phyloP scores from a whole-genome alignment of 1,140 invertebrate genomes.

The Leptinotarsa defecta region DNA sequence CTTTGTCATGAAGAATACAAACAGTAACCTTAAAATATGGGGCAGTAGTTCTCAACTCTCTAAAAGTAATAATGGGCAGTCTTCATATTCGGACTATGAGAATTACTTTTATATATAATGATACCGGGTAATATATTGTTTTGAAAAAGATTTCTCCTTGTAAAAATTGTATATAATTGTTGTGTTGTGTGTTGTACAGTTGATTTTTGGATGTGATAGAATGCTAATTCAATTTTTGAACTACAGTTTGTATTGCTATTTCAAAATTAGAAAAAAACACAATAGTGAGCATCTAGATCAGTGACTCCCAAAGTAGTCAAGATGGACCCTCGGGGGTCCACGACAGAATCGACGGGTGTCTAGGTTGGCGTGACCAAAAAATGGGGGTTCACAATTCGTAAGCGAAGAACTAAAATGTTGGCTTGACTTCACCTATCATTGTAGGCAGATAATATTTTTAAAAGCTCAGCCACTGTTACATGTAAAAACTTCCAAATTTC shows the following conservation, averaged over 20 bases:
- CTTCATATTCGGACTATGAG: conserved; percentile 63
- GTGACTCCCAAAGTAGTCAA: too few species aligned
- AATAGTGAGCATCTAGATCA: too few species aligned
- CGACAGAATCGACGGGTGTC: too few species aligned
- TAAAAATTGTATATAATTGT: conserved; percentile 31
- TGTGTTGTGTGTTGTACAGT: conserved; percentile 38
- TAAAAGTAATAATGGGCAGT: conserved; percentile 51
- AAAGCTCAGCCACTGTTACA: too few species aligned
- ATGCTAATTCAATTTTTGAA: neutral
- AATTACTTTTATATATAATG: conserved; percentile 64
- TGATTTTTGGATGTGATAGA: conserved; percentile 24
- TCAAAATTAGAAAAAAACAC: too few species aligned
- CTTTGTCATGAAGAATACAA: conserved; percentile 39
- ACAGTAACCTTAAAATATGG: conserved; percentile 48
- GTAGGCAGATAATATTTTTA: too few species aligned
- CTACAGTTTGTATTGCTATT: neutral
- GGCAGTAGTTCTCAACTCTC: conserved; percentile 56
- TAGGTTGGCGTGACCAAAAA: too few species aligned
- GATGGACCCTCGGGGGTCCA: too few species aligned
- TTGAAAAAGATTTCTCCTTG: neutral
- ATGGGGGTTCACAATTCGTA: too few species aligned
- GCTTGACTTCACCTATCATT: too few species aligned
- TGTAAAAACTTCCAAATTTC: too few species aligned
- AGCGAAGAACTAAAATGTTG: too few species aligned
- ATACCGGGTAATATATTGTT: neutral